Percentiles rank a stretch among this genome's conserved stretches.
These are phyloP conservation scores for Brachionus sp. DNA, from an alignment of 1,140 invertebrate genomes.

Conservation along the genomic window DNA sequence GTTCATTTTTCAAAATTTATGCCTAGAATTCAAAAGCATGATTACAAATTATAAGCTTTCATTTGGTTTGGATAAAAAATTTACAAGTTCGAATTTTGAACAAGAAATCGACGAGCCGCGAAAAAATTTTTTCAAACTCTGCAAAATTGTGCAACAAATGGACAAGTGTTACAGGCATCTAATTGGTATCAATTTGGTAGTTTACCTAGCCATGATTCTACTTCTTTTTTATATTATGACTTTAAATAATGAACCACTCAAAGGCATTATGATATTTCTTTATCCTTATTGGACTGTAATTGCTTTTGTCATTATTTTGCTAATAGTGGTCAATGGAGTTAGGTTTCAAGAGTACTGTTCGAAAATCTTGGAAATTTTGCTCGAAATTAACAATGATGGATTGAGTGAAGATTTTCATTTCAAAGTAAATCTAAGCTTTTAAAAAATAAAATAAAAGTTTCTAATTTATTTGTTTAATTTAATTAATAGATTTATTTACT, in stretches of 20 bases:
- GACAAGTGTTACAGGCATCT: constrained; percentile 1
- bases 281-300: constrained; percentile 10
- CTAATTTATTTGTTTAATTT: not conserved
- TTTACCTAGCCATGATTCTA: not conserved
- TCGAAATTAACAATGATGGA: not conserved
- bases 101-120: not conserved
- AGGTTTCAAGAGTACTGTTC: not conserved
- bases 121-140: not conserved
- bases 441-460: not conserved
- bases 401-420: not conserved
- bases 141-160: not conserved
- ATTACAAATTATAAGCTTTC: not conserved
- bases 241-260: not conserved
- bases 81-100: not conserved
- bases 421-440: not conserved
- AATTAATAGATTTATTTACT: constrained; percentile 7
- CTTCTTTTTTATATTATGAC: constrained; percentile 26
- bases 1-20: constrained; percentile 1
- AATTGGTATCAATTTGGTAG: not conserved
- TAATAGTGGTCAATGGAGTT: not conserved
- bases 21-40: not conserved
- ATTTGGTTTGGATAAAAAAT: not conserved
- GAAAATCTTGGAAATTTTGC: not conserved
- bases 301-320: constrained; percentile 8
- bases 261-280: not conserved